phyloP scores from a whole-genome alignment of 2,888 invertebrate species.

The Drosophila nr. medialis region DNA sequence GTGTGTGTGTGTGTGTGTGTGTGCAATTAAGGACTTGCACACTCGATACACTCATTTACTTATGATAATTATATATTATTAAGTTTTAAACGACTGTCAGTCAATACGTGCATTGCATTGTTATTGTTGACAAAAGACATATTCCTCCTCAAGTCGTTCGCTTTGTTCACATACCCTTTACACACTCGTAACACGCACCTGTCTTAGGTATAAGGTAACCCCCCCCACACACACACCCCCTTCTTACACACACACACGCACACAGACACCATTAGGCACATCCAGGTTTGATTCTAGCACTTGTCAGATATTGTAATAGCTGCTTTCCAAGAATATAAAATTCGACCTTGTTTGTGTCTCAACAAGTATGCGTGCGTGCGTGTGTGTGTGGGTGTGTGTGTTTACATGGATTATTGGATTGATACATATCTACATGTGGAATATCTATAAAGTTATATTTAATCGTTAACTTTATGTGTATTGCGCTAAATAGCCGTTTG shows the following conservation, averaged over 20 bases:
- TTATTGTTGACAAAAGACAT: slow-evolving; percentile 13
- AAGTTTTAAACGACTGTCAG: background rate
- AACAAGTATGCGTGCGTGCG: slow-evolving; percentile 1
- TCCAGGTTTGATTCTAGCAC: background rate
- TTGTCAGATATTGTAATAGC: slow-evolving; percentile 47
- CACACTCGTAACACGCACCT: slow-evolving; percentile 13
- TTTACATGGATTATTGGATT: background rate
- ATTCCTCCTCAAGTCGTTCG: slow-evolving; percentile 15
- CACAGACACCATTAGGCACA: background rate
- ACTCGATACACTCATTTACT: slow-evolving; percentile 13
- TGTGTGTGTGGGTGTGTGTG: slow-evolving; percentile 6
- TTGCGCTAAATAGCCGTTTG: slow-evolving; percentile 30
- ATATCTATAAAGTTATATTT: slow-evolving; percentile 55
- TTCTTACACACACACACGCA: background rate
- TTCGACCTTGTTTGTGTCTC: slow-evolving; percentile 6
- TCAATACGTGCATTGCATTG: background rate
- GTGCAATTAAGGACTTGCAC: slow-evolving; percentile 10
- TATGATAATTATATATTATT: slow-evolving; percentile 28
- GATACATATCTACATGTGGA: slow-evolving; percentile 14
- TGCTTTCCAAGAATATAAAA: slow-evolving; percentile 52
- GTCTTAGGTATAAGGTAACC: slow-evolving; percentile 4
- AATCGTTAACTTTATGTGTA: slow-evolving; percentile 58
- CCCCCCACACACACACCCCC: background rate
- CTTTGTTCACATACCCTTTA: slow-evolving; percentile 9
- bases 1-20: background rate